Evolutionary conservation across 1,140 invertebrate species (phyloP).

Genomic region (Pogonomyrmex californicus): DNA sequence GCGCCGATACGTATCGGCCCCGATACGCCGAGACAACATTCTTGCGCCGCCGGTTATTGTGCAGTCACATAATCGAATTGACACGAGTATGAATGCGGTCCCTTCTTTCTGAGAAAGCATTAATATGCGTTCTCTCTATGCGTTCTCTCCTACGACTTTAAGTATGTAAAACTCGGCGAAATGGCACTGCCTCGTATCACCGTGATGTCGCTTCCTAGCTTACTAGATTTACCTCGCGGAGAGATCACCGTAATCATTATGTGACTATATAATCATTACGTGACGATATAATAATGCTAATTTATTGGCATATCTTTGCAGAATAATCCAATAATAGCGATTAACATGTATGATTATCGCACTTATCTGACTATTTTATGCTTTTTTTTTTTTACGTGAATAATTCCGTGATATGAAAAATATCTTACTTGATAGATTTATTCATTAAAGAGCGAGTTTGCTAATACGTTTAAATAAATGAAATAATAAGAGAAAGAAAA

Average conservation of each 20-base stretch:
- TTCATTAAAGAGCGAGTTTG: not conserved
- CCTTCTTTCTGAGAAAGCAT: slow-evolving; percentile 23
- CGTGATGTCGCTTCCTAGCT: slow-evolving; percentile 28
- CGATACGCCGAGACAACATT: not conserved
- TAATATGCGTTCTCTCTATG: slow-evolving; percentile 2
- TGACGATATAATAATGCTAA: slow-evolving; percentile 6
- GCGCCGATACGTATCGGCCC: slow-evolving; percentile 9
- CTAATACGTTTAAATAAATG: not conserved
- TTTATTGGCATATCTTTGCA: not conserved
- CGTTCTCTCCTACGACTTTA: not conserved
- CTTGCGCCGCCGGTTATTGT: not conserved
- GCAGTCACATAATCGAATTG: slow-evolving; percentile 28
- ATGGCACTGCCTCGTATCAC: not conserved
- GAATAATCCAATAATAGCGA: slow-evolving; percentile 6
- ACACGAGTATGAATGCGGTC: slow-evolving; percentile 26
- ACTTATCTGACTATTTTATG: not conserved
- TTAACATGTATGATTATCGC: not conserved
- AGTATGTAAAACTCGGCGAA: slow-evolving; percentile 49
- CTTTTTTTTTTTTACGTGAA: not conserved
- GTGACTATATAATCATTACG: not conserved
- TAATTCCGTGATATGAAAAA: not conserved
- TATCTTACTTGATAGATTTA: no score
- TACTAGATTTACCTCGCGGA: not conserved
- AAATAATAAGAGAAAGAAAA: not conserved
- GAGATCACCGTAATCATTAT: not conserved